phyloP scores from a whole-genome alignment of 53 echinoderm and acorn worm species.

The Luidia sarsii region DNA sequence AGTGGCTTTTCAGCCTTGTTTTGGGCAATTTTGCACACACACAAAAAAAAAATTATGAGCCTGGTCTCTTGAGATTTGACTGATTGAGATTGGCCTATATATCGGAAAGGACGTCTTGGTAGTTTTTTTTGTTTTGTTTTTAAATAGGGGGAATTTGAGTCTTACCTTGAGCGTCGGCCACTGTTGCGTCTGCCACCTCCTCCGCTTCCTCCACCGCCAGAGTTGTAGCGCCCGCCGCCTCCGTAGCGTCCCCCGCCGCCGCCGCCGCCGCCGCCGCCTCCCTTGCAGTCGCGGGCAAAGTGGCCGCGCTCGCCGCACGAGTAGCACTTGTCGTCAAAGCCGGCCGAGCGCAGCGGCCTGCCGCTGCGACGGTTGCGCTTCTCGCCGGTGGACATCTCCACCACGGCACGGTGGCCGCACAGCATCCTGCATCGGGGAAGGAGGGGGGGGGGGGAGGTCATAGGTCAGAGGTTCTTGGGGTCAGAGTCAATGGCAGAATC shows the following conservation, averaged over 20 bases:
- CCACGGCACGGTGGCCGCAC: slow-evolving; percentile 62
- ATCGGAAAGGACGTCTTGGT: too few relatives aligned
- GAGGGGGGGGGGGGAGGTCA: too few relatives aligned
- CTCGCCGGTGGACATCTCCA: slow-evolving; percentile 81
- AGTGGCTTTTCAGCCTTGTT: too few relatives aligned
- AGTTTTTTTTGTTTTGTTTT: too few relatives aligned
- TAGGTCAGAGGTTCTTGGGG: too few relatives aligned
- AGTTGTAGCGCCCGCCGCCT: background rate
- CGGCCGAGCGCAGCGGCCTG: slow-evolving; percentile 18
- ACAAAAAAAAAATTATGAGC: too few relatives aligned
- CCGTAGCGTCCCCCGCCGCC: slow-evolving; percentile 1
- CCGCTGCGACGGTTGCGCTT: slow-evolving; percentile 52
- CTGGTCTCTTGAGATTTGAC: too few relatives aligned
- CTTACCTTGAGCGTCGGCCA: background rate
- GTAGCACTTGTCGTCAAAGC: slow-evolving; percentile 77
- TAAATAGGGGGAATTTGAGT: too few relatives aligned
- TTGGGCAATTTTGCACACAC: too few relatives aligned
- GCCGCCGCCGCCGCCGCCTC: slow-evolving; percentile 43
- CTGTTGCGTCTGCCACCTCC: background rate
- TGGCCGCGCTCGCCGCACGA: slow-evolving; percentile 81
- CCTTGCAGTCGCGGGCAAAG: slow-evolving; percentile 81
- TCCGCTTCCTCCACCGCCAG: background rate
- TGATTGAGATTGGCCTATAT: too few relatives aligned
- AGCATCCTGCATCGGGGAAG: slow-evolving; percentile 36
- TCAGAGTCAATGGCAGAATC: too few relatives aligned